phyloP scores from a whole-genome alignment of 1,140 invertebrate species.

The Holcopasites calliopsidis region DNA sequence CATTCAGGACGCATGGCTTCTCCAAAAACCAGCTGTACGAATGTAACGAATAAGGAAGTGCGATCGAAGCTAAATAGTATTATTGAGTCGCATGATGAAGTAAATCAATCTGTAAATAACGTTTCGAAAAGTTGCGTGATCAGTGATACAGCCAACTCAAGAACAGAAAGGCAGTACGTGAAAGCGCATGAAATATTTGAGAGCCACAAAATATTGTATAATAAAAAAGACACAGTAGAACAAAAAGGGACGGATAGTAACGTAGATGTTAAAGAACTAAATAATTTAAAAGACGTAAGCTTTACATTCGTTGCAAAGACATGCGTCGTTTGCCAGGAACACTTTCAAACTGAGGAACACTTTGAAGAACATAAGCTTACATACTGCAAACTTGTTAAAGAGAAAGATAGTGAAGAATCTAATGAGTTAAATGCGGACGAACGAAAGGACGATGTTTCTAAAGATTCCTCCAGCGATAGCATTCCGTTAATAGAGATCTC shows the following conservation, averaged over 20 bases:
- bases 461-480: conserved; percentile 2
- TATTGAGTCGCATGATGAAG: too few species aligned
- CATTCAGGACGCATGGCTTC: conserved; percentile 14
- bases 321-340: conserved; percentile 10
- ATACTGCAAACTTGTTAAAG: background rate
- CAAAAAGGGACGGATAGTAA: background rate
- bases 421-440: conserved; percentile 9
- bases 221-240: conserved; percentile 9
- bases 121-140: too few species aligned
- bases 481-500: conserved; percentile 10
- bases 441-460: conserved; percentile 16
- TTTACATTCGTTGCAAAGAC: background rate
- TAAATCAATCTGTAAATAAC: too few species aligned
- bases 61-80: too few species aligned
- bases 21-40: conserved; percentile 33
- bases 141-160: too few species aligned
- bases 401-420: conserved; percentile 1
- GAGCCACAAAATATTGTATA: conserved; percentile 56
- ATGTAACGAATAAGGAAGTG: too few species aligned
- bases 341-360: conserved; percentile 23
- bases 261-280: background rate
- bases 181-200: conserved; percentile 57
- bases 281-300: background rate
- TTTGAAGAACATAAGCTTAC: conserved; percentile 29
- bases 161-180: conserved; percentile 42